Base-by-base conservation (phyloP, 2,888 invertebrate species). In the Idaea aversata region DNA sequence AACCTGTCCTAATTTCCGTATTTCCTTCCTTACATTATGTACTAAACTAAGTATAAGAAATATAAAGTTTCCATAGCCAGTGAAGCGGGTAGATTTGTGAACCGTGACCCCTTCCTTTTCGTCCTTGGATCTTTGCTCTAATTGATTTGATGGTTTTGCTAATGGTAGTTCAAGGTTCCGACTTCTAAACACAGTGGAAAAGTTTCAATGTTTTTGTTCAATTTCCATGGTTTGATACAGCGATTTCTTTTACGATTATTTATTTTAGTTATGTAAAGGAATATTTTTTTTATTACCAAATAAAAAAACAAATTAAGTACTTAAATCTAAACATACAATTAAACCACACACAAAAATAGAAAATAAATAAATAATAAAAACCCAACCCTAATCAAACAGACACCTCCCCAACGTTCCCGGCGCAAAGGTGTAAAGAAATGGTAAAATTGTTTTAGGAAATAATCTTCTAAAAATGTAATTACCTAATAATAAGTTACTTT, bases 71-170 rank as follows among this genome's bases (percentile, higher is more conserved):
- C 66, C 65, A 57, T 62, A 34, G 57, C 3, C 59, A 34, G 13
- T 59, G 59, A 59, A 16, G 77, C 78, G 70, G 59, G 67, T 67
- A 75, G 65, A 15, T 15, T 65, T 38, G 64, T 74, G 68, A 76
- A 79, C 77, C 81, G 75, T 78, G 72, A 75, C 78, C 78, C 81
- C 67, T 82, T 85, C 79, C 72, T 75, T 78, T 80, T 75, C 63
- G 78, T 79, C 85, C 85, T 86, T 86, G 80, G 75, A 70, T 64
- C 64, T 65, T 66, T 61, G 71, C 65, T 72, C 70, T 79, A 75
- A 76, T 75, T 76, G 74, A 70, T 71, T 71, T 65, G 63, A 65
- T 70, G 65, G 63, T 69, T 65, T 59, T 64, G 63, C 65, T 47
- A 66, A 62, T 64, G 63, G 61, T 62, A n/a, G 62, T 59, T 70